Evolutionary conservation across 64 coral and sea anemone species (phyloP).

Genomic region (Pocillopora verrucosa): DNA sequence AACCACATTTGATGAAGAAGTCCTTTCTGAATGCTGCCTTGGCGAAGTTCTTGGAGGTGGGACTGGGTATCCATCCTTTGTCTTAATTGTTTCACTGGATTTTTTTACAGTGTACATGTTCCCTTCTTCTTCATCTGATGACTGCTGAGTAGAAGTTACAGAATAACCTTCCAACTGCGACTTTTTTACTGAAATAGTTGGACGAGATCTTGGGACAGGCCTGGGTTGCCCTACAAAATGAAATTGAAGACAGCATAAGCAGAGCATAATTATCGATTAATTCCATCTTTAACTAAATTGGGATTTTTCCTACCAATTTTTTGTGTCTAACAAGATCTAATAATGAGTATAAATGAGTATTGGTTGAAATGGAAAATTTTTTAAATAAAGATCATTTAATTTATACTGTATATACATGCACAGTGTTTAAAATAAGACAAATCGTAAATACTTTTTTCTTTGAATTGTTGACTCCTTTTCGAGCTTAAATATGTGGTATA

Average conservation of each 20-base stretch:
- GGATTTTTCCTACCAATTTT: no score
- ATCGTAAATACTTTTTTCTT: no score
- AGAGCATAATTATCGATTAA: background rate
- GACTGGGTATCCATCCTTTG: background rate
- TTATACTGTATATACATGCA: no score
- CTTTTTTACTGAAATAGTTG: background rate
- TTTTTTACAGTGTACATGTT: background rate
- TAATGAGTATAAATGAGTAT: no score
- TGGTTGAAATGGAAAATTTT: no score
- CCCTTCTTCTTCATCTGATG: slow-evolving; percentile 21
- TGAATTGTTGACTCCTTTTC: no score
- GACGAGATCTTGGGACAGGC: slow-evolving; percentile 10
- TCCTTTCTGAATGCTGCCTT: background rate
- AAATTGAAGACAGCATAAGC: background rate
- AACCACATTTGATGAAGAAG: background rate
- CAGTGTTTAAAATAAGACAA: no score
- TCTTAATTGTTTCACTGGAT: background rate
- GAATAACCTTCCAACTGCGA: slow-evolving; percentile 13
- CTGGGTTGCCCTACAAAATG: background rate
- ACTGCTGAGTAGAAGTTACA: background rate
- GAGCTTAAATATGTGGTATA: no score
- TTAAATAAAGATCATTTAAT: no score
- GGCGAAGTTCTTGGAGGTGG: slow-evolving; percentile 20
- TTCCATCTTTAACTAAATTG: no score
- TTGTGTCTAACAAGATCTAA: no score